Base-by-base conservation (phyloP, 35 echinoderm and acorn worm genomes). In the Stichopus chloronotus region DNA sequence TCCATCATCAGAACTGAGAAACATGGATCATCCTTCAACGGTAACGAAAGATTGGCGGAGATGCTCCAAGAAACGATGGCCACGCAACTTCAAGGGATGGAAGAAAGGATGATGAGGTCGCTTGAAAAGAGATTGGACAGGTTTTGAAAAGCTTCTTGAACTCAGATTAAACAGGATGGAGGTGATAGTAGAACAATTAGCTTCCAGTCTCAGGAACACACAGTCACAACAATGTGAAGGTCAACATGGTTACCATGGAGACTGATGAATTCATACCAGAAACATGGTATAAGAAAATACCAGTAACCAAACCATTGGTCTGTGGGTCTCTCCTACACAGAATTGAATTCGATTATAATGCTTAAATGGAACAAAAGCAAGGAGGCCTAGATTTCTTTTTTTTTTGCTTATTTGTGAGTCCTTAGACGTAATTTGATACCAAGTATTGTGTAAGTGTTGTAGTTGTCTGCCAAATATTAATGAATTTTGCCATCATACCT, bases 81-180 rank as follows among this genome's bases (percentile, higher is more conserved):
- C 10, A 61, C 87, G 8, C 90, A 91, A 72, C 19, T 91, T 53
- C 16, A 77, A 54, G 56, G 25, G 16, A 78, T 88, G 84, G 94
- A 95, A 74, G 91, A 95, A 69, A 95, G 94, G 55, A 81, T 95
- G 81, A 92, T 95, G 94, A 91, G 94, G 89, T 88, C 91, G 24
- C 79, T 95, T 2, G 94, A 95, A 58, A 92, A 57, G 52, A 59
- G 91, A 92, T 59, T 95, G 13, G 91, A 95, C 53, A n/a, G 83
- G 30, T 11, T 23, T 95, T 6, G 83, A 92, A 85, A 84, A 79
- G 17, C 94, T 90, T 53, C 23, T 95, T 25, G 94, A 95, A 55
- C 53, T 92, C 25, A 78, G 94, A 59, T 77, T 95, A 10, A 95
- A 95, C 83, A 92, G 57, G 80, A 78, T 92, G 14, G 91, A 92